Percentiles rank a stretch among this genome's conserved stretches.
Conservation (phyloP, 1,140 invertebrate genomes). For the Camponotus pennsylvanicus region DNA sequence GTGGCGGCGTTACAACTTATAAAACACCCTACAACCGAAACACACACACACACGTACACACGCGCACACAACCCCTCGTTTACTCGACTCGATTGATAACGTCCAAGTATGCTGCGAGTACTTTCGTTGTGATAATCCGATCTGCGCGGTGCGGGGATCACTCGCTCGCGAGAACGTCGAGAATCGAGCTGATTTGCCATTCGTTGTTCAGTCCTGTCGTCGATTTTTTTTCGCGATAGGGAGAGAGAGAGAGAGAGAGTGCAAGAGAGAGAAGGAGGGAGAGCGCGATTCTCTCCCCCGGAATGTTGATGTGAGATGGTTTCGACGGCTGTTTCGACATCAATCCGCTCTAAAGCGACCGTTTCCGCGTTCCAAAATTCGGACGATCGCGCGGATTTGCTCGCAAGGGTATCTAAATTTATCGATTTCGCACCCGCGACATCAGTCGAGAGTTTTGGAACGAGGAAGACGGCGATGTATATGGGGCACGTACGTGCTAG, state of each 20-base stretch:
- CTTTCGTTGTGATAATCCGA: slow-evolving; percentile 72
- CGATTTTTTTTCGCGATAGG: slow-evolving; percentile 64
- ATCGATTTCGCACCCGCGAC: background rate
- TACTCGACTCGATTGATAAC: slow-evolving; percentile 71
- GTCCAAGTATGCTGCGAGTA: slow-evolving; percentile 74
- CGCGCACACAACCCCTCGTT: slow-evolving; percentile 29
- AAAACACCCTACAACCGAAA: background rate
- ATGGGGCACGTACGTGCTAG: slow-evolving; percentile 68
- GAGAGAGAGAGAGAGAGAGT: slow-evolving; percentile 14
- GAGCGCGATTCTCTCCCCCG: slow-evolving; percentile 55
- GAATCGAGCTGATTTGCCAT: slow-evolving; percentile 64
- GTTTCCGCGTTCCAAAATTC: slow-evolving; percentile 72
- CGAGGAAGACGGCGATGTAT: slow-evolving; percentile 23
- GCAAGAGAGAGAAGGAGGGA: background rate
- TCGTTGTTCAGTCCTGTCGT: slow-evolving; percentile 67
- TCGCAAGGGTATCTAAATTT: background rate
- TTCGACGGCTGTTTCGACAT: slow-evolving; percentile 79
- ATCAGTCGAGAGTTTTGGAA: slow-evolving; percentile 56
- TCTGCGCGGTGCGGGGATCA: slow-evolving; percentile 45
- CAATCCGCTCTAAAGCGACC: slow-evolving; percentile 59
- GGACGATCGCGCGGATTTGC: background rate
- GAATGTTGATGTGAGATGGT: slow-evolving; percentile 74
- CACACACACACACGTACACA: background rate
- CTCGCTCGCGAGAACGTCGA: slow-evolving; percentile 61
- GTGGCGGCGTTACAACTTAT: slow-evolving; percentile 61